These are phyloP conservation scores for Phocides pigmalion DNA, from an alignment of 1,140 invertebrate genomes.

Conservation along the genomic window DNA sequence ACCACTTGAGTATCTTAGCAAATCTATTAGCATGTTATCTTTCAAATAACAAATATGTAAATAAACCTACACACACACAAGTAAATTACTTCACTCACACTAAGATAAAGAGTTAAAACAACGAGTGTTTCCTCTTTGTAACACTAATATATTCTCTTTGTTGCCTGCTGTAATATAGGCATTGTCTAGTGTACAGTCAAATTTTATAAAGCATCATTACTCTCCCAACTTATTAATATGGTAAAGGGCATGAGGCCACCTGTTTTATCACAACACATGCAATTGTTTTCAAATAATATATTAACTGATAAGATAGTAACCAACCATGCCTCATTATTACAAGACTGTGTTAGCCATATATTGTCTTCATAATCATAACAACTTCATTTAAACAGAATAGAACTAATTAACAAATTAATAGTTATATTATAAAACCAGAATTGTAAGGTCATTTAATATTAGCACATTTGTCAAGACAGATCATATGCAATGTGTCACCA, in stretches of 20 bases:
- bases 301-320: slow-evolving; percentile 2
- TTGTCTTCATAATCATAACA: no score
- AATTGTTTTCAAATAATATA: slow-evolving; percentile 10
- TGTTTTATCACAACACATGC: slow-evolving; percentile 6
- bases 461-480: no score
- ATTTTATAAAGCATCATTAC: neutral
- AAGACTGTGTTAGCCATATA: no score
- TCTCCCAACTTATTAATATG: no score
- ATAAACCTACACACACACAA: slow-evolving; percentile 10
- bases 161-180: neutral
- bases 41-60: neutral
- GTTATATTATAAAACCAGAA: no score
- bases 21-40: slow-evolving; percentile 7
- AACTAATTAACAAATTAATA: no score
- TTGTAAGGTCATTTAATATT: no score
- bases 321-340: neutral
- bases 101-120: neutral
- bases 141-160: neutral
- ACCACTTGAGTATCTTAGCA: neutral
- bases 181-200: neutral
- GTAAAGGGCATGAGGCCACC: no score
- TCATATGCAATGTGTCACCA: no score
- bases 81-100: neutral
- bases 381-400: no score
- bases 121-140: slow-evolving; percentile 7